A percentile compares a stretch with the other conserved stretches of the same genome.
Conservation (phyloP, 2,113 vertebrate species). For the Bos javanicus region DNA sequence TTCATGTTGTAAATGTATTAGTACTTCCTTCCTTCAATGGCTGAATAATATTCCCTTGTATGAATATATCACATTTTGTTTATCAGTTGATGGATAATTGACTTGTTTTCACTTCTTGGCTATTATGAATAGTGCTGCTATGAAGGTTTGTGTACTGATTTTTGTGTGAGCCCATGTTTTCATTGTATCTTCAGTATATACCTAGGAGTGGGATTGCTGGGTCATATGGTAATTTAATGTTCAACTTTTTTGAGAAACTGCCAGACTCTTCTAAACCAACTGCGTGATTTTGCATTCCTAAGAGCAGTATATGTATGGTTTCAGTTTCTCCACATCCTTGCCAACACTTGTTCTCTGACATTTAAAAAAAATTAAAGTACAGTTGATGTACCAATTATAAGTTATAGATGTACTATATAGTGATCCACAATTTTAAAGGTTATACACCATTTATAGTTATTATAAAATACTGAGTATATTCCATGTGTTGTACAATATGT, state of each 20-base stretch:
- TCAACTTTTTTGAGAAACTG: conserved; percentile 14
- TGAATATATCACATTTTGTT: not conserved
- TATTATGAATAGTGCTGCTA: not conserved
- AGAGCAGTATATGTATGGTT: not conserved
- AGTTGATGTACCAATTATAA: not conserved
- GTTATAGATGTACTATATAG: not conserved
- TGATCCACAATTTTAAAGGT: not conserved
- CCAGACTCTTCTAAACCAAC: not conserved
- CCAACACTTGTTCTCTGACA: not conserved
- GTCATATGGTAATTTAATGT: not conserved
- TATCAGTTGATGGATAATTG: not conserved
- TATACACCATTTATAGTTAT: not conserved
- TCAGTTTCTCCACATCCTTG: not conserved
- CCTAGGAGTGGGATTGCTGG: not conserved
- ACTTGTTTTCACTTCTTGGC: not conserved
- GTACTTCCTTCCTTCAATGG: not conserved
- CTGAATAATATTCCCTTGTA: not conserved
- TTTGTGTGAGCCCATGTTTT: not conserved
- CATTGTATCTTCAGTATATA: not conserved
- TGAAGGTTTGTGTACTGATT: not conserved
- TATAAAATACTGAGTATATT: not conserved
- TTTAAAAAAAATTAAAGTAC: not conserved
- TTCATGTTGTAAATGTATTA: not conserved
- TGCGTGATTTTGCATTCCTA: not conserved
- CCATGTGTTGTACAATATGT: not conserved